These are phyloP conservation scores for Drosophila dunni DNA, from an alignment of 1,140 invertebrate species.

Conservation along the genomic window DNA sequence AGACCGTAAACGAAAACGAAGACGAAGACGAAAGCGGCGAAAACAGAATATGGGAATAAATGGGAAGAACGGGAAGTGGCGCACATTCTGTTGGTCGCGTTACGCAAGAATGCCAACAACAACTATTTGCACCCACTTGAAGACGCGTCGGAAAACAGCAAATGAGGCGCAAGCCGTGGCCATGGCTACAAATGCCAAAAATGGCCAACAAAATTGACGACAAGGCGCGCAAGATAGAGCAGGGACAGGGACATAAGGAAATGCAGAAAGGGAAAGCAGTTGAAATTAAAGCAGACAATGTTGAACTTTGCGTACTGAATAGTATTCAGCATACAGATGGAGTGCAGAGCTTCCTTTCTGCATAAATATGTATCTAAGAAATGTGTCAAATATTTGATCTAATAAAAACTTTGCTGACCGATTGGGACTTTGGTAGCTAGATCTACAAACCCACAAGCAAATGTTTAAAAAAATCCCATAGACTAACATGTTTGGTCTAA, in stretches of 20 bases:
- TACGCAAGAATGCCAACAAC: slow-evolving; percentile 23
- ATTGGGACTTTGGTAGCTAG: too few relatives aligned
- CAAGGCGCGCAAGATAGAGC: not conserved
- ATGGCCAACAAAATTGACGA: slow-evolving; percentile 32
- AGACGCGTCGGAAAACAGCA: slow-evolving; percentile 39
- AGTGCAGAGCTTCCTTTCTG: too few relatives aligned
- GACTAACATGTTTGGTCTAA: too few relatives aligned
- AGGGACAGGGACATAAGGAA: not conserved
- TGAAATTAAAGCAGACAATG: too few relatives aligned
- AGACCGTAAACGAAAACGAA: too few relatives aligned
- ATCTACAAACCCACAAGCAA: too few relatives aligned
- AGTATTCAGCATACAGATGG: too few relatives aligned
- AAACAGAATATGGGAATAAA: too few relatives aligned
- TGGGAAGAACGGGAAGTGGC: not conserved
- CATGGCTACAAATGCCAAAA: slow-evolving; percentile 44
- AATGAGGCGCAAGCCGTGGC: slow-evolving; percentile 49
- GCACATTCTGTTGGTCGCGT: slow-evolving; percentile 22
- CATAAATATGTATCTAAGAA: not conserved
- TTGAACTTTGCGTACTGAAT: too few relatives aligned
- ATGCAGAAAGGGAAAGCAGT: not conserved
- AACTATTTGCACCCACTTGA: slow-evolving; percentile 55
- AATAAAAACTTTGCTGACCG: too few relatives aligned
- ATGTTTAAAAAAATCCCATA: too few relatives aligned
- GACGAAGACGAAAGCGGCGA: too few relatives aligned
- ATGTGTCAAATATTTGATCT: not conserved